Percentiles rank a stretch among this genome's conserved stretches.
Evolutionary conservation across 2,113 vertebrate species (phyloP).

Genomic region (Carassius gibelio): DNA sequence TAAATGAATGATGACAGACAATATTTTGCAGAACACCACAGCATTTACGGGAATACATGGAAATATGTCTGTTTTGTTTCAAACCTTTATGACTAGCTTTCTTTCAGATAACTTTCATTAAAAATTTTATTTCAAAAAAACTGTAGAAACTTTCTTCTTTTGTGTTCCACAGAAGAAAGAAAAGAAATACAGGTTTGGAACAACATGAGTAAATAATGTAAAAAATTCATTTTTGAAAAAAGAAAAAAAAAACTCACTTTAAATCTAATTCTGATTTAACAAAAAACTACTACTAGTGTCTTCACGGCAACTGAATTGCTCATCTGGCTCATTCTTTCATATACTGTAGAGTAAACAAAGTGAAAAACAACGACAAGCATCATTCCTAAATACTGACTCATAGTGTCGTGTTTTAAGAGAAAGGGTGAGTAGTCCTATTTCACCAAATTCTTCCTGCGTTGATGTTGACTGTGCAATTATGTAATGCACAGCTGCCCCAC

Average conservation of each 20-base stretch:
- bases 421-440: slow-evolving; percentile 5
- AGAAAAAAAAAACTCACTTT: too few species aligned
- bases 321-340: background rate
- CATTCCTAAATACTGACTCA: slow-evolving; percentile 34
- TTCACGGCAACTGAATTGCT: background rate
- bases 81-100: background rate
- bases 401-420: slow-evolving; percentile 9
- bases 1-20: background rate
- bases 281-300: background rate
- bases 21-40: slow-evolving; percentile 14
- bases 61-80: background rate
- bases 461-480: slow-evolving; percentile 68
- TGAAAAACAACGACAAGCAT: background rate
- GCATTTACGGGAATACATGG: background rate
- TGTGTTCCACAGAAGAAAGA: too few species aligned
- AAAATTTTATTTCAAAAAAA: background rate
- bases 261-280: background rate
- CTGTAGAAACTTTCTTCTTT: background rate
- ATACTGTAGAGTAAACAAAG: background rate
- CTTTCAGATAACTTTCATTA: background rate
- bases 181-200: background rate
- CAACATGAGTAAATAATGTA: background rate
- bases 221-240: too few species aligned
- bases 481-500: slow-evolving; percentile 77
- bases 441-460: background rate